Evolutionary conservation across 2,113 vertebrate species (phyloP), one percentile per base, ranked within the genome.

Genomic region (Equus quagga): DNA sequence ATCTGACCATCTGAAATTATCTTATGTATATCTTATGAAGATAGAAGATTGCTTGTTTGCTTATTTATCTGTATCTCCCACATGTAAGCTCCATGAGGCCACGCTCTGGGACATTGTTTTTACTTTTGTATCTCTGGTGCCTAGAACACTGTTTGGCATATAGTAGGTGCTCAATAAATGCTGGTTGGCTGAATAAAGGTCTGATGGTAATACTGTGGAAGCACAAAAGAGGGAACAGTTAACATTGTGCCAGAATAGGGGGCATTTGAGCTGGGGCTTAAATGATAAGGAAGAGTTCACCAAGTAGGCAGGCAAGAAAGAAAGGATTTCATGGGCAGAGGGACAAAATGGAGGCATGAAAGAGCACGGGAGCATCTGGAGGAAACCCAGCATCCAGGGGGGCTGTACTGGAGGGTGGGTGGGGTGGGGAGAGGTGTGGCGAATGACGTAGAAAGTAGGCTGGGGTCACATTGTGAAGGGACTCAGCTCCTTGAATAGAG

Each of bases 401-500:
- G 28, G 51, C 58, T 14, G 6, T 93, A 49, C 17, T 93, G 36
- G 51, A 81, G 73, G 62, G 49, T 79, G 5, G 24, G 3, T 60
- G 31, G 46, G 76, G 46, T 28, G 15, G 49, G 41, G 51, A 82
- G 9, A 95, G n/a, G n/a, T 15, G 5, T 62, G 19, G 11, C 56
- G 83, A 94, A 24, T 64, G 8, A 36, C 9, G 8, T 49, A 54
- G 91, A 94, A 93, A 81, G 91, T 92, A 69, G 82, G 69, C 62
- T 56, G 51, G 31, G 79, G 33, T 69, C 62, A 54, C 70, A 62
- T 69, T 91, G 65, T 91, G 31, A 93, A 87, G 72, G 65, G 81
- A 84, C 70, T 93, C 93, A 80, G 62, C 36, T 76, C 60, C 60
- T 96, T 73, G n/a, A 91, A 81, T 51, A 70, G 70, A 87, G n/a